Evolutionary conservation across 2,888 invertebrate species (phyloP).

Genomic region (Philereme transversata): DNA sequence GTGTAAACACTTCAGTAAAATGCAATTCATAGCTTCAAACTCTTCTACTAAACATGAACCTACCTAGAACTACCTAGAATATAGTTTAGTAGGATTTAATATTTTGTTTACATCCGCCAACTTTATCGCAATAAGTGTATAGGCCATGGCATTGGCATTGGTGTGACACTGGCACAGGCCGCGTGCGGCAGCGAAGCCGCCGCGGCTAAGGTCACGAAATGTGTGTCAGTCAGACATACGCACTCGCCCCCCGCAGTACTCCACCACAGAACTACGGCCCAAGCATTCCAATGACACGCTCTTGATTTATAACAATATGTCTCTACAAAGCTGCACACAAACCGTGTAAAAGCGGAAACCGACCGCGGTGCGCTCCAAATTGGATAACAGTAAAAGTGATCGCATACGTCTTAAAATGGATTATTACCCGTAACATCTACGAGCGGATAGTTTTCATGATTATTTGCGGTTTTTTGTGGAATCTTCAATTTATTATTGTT

Average conservation of each 20-base stretch:
- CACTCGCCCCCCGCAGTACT: conserved; percentile 56
- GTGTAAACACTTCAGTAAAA: too few species aligned
- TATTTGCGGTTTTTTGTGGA: conserved; percentile 62
- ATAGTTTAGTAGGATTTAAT: neutral
- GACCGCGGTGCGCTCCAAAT: conserved; percentile 76
- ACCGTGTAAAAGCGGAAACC: conserved; percentile 82
- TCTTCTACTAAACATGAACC: too few species aligned
- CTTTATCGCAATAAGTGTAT: conserved; percentile 16
- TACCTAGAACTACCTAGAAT: too few species aligned
- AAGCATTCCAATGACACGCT: conserved; percentile 67
- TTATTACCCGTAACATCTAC: conserved; percentile 60
- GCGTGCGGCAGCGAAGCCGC: conserved; percentile 31
- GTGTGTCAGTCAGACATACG: conserved; percentile 73
- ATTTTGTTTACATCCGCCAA: neutral
- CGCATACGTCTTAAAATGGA: conserved; percentile 76
- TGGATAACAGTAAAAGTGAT: conserved; percentile 83
- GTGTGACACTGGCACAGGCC: conserved; percentile 23
- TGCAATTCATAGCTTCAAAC: too few species aligned
- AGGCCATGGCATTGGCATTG: conserved; percentile 17
- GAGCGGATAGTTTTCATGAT: conserved; percentile 63
- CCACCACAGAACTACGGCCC: conserved; percentile 38
- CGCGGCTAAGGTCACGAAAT: conserved; percentile 54
- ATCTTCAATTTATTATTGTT: conserved; percentile 61
- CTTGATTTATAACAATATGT: conserved; percentile 72
- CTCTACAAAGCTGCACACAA: conserved; percentile 65